Evolutionary conservation across 1,140 invertebrate species (phyloP), one percentile per base, ranked within the genome.

Genomic region (Ylistrum balloti): DNA sequence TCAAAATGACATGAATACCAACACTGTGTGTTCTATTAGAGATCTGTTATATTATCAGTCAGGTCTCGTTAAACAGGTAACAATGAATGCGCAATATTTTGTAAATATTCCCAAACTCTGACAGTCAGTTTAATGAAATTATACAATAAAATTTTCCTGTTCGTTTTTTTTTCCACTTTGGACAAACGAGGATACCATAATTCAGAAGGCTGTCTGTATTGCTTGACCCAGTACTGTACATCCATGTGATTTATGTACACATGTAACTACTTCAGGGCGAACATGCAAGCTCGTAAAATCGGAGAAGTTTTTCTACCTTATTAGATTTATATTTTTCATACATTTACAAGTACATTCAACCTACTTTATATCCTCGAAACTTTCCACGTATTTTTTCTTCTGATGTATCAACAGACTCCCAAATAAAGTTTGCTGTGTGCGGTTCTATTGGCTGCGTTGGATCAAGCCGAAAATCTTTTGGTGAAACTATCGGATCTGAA

Each of bases 311-410:
- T n/a, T n/a, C n/a, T n/a, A n/a, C n/a, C n/a, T n/a, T n/a, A n/a
- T n/a, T n/a, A 38, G 35, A 85, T n/a, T 85, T 11, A 89, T 41
- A 28, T 41, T 17, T 32, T 11, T 13, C 41, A 33, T n/a, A 74
- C 56, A 56, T 5, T 0, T 5, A 34, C n/a, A 86, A 13, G 32
- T n/a, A 38, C 2, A 35, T 45, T 33, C 35, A 13, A 87, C 91
- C 89, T 91, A 95, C 94, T 92, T 94, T 95, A 89, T 95, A 95
- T 33, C 95, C 95, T 85, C 91, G 92, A 89, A 95, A 95, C 86
- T 94, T 92, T 87, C 95, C 95, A 22, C 91, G 85, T 33, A 95
- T 94, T 89, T 93, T 93, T 33, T 93, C 93, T 35, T 94, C 93
- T 9, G 93, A 89, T 2, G 92, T 93, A 87, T 95, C 94, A 13